A percentile compares a stretch with the other conserved stretches of the same genome.
These are phyloP conservation scores for Pristionchus fissidentatus DNA, from an alignment of 2,888 invertebrate species.

Conservation along the genomic window DNA sequence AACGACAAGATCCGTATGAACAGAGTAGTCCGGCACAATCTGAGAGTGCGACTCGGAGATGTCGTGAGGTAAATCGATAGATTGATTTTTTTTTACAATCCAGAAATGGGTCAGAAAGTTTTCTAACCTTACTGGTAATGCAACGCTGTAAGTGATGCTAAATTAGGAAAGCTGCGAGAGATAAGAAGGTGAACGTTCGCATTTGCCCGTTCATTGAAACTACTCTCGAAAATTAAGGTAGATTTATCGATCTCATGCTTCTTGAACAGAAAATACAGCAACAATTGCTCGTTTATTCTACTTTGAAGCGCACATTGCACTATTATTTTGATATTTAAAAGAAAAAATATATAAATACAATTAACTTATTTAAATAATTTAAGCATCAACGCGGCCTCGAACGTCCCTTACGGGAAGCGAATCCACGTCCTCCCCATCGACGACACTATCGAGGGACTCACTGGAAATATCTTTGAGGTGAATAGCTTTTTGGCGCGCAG, in stretches of 20 bases:
- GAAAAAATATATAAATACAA: too few relatives aligned
- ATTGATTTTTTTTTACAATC: too few relatives aligned
- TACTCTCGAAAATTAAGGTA: slow-evolving; percentile 28
- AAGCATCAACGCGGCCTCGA: slow-evolving; percentile 91
- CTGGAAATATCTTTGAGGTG: slow-evolving; percentile 95
- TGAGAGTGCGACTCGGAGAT: slow-evolving; percentile 94
- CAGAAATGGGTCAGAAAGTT: too few relatives aligned
- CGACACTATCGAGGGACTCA: slow-evolving; percentile 96
- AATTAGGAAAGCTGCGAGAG: too few relatives aligned
- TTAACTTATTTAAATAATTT: too few relatives aligned
- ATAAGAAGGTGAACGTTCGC: slow-evolving; percentile 53
- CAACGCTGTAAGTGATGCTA: too few relatives aligned
- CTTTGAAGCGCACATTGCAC: slow-evolving; percentile 46
- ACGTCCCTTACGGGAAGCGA: slow-evolving; percentile 97
- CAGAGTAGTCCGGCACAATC: slow-evolving; percentile 91
- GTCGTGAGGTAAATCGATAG: slow-evolving; percentile 86
- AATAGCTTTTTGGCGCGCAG: not conserved
- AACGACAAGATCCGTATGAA: slow-evolving; percentile 99
- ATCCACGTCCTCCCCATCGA: slow-evolving; percentile 98
- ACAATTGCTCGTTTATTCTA: not conserved
- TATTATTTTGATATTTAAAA: too few relatives aligned
- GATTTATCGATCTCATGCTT: slow-evolving; percentile 46
- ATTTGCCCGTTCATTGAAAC: slow-evolving; percentile 50
- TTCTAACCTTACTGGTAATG: too few relatives aligned
- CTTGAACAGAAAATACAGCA: slow-evolving; percentile 49